Base-by-base conservation (phyloP, 2,888 invertebrate species). In the Dexiosoma caninum region DNA sequence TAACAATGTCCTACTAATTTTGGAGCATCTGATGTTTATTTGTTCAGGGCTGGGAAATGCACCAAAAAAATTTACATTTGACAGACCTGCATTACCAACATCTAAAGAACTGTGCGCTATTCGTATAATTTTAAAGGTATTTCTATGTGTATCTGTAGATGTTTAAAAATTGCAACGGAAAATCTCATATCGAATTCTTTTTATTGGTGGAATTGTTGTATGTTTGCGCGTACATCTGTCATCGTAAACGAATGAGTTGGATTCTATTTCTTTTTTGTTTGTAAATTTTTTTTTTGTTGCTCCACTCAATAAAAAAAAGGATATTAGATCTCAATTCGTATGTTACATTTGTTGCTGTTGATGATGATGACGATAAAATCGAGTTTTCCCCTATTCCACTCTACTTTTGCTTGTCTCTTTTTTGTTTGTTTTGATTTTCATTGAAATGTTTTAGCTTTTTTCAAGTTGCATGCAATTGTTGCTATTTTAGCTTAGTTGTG, bases 241-340 rank as follows among this genome's bases (percentile, higher is more conserved):
- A 60, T 49, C 40, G 49, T 40, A 42, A 40, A 51, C 37, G 59
- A 59, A 44, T 60, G 51, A 67, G 51, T 53, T 75, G 27, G 7
- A n/a, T 35, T 49, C 49, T 30, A 19, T 42, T 59, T 19, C 23
- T 21, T 40, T 46, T 59, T 16, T 46, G 7, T 35, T 55, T n/a
- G n/a, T n/a, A n/a, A n/a, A n/a, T n/a, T n/a, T n/a, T n/a, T 9
- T 14, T 62, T 10, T 44, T 35, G 16, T 75, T 67, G 27, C 19
- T 59, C 0, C n/a, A 2, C 9, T 32, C 9, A 42, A 35, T 23
- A 19, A 57, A 37, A 55, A 69, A 78, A 62, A 23, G 74, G 78
- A 78, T 69, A 78, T 78, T 78, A 78, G 74, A 78, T 62, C 78
- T 78, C 74, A 78, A 78, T 78, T 69, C 78, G 67, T 69, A 78